Evolutionary conservation across 1,140 invertebrate genomes (phyloP).

Genomic region (Hydropsyche tenuis): DNA sequence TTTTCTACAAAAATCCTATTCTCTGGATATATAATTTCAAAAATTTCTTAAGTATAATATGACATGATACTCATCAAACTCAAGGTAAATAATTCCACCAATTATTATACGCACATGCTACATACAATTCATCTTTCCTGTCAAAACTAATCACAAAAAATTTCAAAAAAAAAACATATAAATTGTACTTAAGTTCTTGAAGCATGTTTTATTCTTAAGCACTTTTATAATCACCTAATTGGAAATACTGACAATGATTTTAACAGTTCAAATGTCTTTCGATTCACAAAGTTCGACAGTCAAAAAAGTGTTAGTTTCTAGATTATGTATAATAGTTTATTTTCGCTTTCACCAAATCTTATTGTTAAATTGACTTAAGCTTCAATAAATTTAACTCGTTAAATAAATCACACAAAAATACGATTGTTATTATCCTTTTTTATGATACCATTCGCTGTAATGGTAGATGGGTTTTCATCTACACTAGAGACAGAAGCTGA

Average conservation of each 20-base stretch:
- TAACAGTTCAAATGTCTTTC: neutral
- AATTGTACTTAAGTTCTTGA: no score
- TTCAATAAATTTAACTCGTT: neutral
- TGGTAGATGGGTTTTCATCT: slow-evolving; percentile 31
- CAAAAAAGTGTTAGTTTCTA: no score
- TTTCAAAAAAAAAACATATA: neutral
- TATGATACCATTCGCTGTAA: slow-evolving; percentile 41
- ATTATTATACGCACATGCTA: no score
- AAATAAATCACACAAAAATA: slow-evolving; percentile 44
- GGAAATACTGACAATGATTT: neutral
- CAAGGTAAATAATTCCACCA: no score
- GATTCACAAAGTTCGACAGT: neutral
- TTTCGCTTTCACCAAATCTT: no score
- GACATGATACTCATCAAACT: no score
- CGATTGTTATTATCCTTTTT: slow-evolving; percentile 42
- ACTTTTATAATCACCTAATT: neutral
- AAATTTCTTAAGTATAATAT: no score
- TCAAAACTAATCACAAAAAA: neutral
- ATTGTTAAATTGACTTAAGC: neutral
- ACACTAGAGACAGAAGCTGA: slow-evolving; percentile 40
- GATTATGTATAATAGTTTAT: no score
- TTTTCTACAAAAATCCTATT: no score
- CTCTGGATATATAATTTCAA: no score
- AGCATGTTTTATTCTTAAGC: neutral
- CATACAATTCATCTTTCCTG: no score